phyloP scores from a whole-genome alignment of 1,140 invertebrate species.

The Drosophila micromelanica region DNA sequence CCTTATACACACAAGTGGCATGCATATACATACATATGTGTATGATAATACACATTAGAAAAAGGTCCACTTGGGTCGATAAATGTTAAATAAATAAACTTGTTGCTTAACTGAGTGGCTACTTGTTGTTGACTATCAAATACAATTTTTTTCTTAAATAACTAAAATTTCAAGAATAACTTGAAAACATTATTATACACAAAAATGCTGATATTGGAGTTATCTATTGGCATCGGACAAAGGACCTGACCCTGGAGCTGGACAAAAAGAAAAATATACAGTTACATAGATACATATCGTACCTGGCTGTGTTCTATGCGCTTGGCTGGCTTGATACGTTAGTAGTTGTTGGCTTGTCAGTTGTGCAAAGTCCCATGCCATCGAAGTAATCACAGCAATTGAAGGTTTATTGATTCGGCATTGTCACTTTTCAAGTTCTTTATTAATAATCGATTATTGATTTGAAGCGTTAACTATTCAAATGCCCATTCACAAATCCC shows the following conservation, averaged over 20 bases:
- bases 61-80: constrained; percentile 34
- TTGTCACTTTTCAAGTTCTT: constrained; percentile 29
- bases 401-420: constrained; percentile 75
- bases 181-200: no score
- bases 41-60: constrained; percentile 23
- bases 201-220: not conserved
- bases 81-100: constrained; percentile 56
- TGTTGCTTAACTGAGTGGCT: constrained; percentile 39
- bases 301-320: constrained; percentile 3
- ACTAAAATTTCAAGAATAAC: not conserved
- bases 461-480: constrained; percentile 32
- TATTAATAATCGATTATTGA: constrained; percentile 75
- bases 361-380: constrained; percentile 79
- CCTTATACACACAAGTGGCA: constrained; percentile 14
- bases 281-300: constrained; percentile 2
- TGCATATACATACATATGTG: not conserved
- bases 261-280: not conserved
- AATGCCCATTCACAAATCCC: constrained; percentile 1
- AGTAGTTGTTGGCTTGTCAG: constrained; percentile 44
- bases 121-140: constrained; percentile 4
- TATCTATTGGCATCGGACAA: not conserved
- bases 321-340: constrained; percentile 7
- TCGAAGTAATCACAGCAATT: constrained; percentile 73
- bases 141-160: constrained; percentile 4
- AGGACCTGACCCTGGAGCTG: no score